Conservation (phyloP, 2,113 vertebrate genomes). For the Psilopogon haemacephalus region DNA sequence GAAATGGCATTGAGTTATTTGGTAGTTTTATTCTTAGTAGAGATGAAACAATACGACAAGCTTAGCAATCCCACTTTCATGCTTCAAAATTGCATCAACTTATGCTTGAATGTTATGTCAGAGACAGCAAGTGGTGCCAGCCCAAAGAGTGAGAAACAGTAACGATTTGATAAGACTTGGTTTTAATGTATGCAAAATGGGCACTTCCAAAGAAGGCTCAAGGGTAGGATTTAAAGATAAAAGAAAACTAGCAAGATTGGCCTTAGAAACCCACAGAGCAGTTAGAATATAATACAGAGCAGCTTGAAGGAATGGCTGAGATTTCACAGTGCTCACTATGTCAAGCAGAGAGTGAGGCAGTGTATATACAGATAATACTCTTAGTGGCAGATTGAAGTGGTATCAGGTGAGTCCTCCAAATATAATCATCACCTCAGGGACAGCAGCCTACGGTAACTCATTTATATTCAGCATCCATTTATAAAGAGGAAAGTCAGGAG, state of each 20-base stretch:
- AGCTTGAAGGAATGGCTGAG: not conserved
- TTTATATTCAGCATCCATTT: not conserved
- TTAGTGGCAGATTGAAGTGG: not conserved
- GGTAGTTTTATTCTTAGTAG: not conserved
- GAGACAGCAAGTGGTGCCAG: not conserved
- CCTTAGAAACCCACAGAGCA: not conserved
- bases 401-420: not conserved
- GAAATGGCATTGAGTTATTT: not conserved
- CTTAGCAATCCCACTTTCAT: not conserved
- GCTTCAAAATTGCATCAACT: not conserved
- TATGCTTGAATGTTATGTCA: not conserved
- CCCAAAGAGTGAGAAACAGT: not conserved
- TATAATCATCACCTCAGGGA: not conserved
- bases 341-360: not conserved
- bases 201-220: not conserved
- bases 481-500: not conserved
- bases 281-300: not conserved
- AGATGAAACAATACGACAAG: not conserved
- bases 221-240: not conserved
- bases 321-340: not conserved
- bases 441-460: accelerated
- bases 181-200: not conserved
- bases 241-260: not conserved
- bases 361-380: not conserved
- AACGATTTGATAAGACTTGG: not conserved